Percentiles rank a stretch among this genome's conserved stretches.
phyloP scores from a whole-genome alignment of 2,888 invertebrate species.

The Lasioglossum villosulum region DNA sequence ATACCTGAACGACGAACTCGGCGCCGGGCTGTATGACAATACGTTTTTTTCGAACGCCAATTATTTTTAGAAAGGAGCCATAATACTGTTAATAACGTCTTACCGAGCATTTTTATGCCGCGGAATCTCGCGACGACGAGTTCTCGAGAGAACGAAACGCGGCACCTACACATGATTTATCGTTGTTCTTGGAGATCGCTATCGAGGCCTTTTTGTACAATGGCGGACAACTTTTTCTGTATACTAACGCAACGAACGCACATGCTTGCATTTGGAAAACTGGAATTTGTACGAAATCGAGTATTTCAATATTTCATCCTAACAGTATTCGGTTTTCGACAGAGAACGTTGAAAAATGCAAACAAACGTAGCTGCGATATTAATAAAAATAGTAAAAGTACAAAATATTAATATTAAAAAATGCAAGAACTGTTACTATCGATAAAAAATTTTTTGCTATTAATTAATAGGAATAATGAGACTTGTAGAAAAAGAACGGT shows the following conservation, averaged over 20 bases:
- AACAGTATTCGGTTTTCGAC: no score
- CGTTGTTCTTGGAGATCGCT: background rate
- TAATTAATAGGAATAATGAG: no score
- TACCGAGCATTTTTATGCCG: slow-evolving; percentile 39
- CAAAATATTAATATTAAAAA: no score
- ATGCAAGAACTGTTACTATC: no score
- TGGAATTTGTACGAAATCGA: no score
- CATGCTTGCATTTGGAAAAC: background rate
- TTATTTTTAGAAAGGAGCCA: slow-evolving; percentile 69
- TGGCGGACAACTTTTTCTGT: background rate
- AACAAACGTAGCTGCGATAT: no score
- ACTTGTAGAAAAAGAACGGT: no score
- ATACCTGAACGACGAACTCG: background rate
- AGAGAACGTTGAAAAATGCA: no score
- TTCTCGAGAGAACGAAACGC: background rate
- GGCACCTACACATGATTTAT: slow-evolving; percentile 45
- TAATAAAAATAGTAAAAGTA: no score
- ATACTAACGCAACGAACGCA: background rate
- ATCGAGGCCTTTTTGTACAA: slow-evolving; percentile 1
- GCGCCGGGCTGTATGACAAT: slow-evolving; percentile 48
- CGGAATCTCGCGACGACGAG: slow-evolving; percentile 7
- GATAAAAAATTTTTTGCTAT: no score
- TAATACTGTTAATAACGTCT: slow-evolving; percentile 46
- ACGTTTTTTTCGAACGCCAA: slow-evolving; percentile 54
- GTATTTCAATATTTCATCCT: no score